A percentile compares a stretch with the other conserved stretches of the same genome.
Evolutionary conservation across 2,113 vertebrate genomes (phyloP).

Genomic region (Sitta europaea): DNA sequence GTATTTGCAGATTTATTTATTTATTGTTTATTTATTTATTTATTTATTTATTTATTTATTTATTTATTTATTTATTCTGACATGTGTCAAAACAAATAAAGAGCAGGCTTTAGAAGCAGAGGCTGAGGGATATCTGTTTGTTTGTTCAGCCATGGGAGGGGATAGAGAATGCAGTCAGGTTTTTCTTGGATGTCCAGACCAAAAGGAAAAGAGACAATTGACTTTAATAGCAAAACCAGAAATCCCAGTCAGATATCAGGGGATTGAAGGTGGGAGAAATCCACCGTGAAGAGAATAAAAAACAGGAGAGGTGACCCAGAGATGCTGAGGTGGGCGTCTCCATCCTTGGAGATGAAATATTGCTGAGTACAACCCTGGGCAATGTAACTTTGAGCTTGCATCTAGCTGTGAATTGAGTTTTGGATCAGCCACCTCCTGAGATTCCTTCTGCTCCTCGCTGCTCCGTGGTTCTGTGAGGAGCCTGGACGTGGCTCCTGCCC

Average conservation of each 20-base stretch:
- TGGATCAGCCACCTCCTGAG: neutral
- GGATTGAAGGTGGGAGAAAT: rapidly evolving
- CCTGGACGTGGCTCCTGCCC: neutral
- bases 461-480: neutral
- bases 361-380: neutral
- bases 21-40: neutral
- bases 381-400: neutral
- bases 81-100: neutral
- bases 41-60: neutral
- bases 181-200: neutral
- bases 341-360: neutral
- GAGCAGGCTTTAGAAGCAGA: neutral
- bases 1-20: too few species aligned
- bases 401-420: neutral
- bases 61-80: neutral
- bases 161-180: neutral
- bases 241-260: neutral
- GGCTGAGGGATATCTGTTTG: neutral
- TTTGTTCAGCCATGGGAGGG: neutral
- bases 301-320: neutral
- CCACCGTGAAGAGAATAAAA: neutral
- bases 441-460: neutral
- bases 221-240: neutral
- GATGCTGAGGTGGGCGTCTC: neutral
- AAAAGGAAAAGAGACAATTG: neutral